These are phyloP conservation scores for Saccostrea cuccullata DNA, from an alignment of 1,140 invertebrate genomes.

Conservation along the genomic window DNA sequence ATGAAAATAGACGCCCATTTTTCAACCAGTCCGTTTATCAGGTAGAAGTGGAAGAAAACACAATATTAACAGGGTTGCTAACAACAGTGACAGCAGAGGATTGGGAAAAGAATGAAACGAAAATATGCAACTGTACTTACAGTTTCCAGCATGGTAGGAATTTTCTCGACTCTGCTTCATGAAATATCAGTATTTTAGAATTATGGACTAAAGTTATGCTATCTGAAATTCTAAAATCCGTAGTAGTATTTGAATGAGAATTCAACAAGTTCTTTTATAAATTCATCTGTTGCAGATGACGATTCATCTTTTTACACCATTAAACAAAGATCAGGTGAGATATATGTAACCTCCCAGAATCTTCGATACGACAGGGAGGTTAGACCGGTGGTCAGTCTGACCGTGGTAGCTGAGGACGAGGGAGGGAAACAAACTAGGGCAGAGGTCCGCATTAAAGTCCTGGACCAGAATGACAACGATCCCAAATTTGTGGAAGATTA, in stretches of 20 bases:
- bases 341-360: neutral
- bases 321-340: neutral
- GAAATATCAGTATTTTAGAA: neutral
- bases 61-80: neutral
- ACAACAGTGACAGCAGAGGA: neutral
- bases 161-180: neutral
- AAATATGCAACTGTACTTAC: neutral
- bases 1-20: neutral
- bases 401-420: neutral
- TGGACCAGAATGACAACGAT: conserved; percentile 12
- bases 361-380: neutral
- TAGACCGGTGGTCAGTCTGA: neutral
- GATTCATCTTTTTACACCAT: neutral
- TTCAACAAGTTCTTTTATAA: too few species aligned
- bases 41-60: neutral
- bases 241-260: too few species aligned
- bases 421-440: neutral
- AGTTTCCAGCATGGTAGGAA: neutral
- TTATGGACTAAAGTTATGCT: neutral
- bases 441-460: neutral
- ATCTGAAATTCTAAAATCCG: too few species aligned
- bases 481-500: neutral
- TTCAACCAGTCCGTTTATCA: neutral
- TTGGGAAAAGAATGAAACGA: neutral
- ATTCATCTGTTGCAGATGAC: neutral